phyloP scores from a whole-genome alignment of 2,888 invertebrate species.

The Phalera bucephala region DNA sequence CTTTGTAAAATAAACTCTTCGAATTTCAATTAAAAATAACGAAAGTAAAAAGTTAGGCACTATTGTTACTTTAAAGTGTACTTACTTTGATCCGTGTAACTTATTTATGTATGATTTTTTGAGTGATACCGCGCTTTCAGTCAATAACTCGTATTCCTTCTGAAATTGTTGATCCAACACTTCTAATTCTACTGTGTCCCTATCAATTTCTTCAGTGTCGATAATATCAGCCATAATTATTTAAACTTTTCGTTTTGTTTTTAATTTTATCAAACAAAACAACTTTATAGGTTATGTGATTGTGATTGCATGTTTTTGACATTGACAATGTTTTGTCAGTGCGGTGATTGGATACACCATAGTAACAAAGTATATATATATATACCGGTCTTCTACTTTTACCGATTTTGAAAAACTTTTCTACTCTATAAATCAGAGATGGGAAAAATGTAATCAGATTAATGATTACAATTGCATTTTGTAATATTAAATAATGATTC shows the following conservation, averaged over 20 bases:
- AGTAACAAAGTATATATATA: no score
- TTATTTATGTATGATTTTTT: constrained; percentile 84
- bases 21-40: no score
- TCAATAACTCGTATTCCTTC: constrained; percentile 54
- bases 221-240: constrained; percentile 61
- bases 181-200: constrained; percentile 53
- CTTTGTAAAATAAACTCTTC: no score
- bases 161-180: constrained; percentile 55
- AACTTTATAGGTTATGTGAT: constrained; percentile 16
- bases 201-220: constrained; percentile 63
- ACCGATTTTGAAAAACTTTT: no score
- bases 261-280: neutral
- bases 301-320: constrained; percentile 13
- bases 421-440: no score
- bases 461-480: no score
- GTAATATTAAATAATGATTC: no score
- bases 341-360: no score
- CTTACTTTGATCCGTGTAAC: constrained; percentile 82
- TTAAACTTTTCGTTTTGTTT: neutral
- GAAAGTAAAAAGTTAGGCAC: no score
- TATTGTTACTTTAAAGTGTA: no score
- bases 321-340: constrained; percentile 2
- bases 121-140: constrained; percentile 79
- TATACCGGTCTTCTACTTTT: no score
- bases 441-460: no score